Evolutionary conservation across 2,113 vertebrate genomes (phyloP), one percentile per base, ranked within the genome.

Genomic region (Falcunculus frontatus): DNA sequence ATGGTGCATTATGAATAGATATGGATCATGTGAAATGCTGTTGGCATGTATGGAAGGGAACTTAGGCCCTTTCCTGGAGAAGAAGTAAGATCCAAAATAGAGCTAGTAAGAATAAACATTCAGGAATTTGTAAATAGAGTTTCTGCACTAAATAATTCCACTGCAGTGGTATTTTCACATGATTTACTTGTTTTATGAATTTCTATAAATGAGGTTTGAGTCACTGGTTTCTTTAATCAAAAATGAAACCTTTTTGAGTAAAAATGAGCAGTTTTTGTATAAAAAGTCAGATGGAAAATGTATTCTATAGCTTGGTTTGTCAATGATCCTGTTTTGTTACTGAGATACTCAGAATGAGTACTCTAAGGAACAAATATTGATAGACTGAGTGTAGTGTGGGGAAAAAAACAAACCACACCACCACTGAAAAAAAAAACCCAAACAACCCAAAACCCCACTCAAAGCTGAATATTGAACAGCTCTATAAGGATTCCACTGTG

Each of bases 381-480:
- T 57, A 39, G 32, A 57, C 42, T 67, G 65, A 68, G 60, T 23
- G 70, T 39, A 30, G 13, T 30, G 84, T 56, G 39, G 44, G 33
- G 29, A 22, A 70, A 22, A 46, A 75, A 74, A 33, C 27, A 65
- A 16, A 9, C 7, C 19, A 9, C 30, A 57, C 8, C 21, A 42
- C 21, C 26, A 56, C 30, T 20, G 41, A 35, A 22, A 78, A 52
- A 35, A 49, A 78, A 3, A 4, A 47, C 10, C 41, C 41, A 69
- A 16, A 3, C 25, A 2, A 88, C 62, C 22, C 2, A 22, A 50
- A 42, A 63, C 30, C 0, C 37, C 15, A 52, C 2, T 0, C 53
- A 53, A 57, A 70, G 32, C 21, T 76, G 33, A 80, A 49, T 83
- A 64, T 7, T 59, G 47, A 88, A 55, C 18, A 68, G 32, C 22